These are phyloP conservation scores for Mythimna impura DNA, from an alignment of 2,888 invertebrate species.

Conservation along the genomic window DNA sequence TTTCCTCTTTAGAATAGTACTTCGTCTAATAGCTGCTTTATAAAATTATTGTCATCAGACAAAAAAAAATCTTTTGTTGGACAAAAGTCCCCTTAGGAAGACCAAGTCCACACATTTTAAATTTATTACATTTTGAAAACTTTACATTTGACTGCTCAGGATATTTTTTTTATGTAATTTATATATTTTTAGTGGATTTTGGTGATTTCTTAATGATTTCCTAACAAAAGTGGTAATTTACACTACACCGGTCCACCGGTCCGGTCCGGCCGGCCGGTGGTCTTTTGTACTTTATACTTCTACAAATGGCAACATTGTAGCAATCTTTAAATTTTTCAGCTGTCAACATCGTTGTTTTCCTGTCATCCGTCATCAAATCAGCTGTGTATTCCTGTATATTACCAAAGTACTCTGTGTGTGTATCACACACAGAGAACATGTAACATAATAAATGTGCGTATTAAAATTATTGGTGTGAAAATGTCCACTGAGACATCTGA, in stretches of 20 bases:
- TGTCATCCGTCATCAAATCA: constrained; percentile 88
- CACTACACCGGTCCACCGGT: too few species aligned
- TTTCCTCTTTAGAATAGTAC: not conserved
- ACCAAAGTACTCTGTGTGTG: too few species aligned
- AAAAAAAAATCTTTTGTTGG: constrained; percentile 14
- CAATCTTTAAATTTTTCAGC: constrained; percentile 48
- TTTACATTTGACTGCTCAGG: accelerated
- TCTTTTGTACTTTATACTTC: constrained; percentile 19
- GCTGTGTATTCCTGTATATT: too few species aligned
- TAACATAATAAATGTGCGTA: constrained; percentile 88
- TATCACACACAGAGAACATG: constrained; percentile 88
- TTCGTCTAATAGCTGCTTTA: not conserved
- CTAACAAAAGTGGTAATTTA: not conserved
- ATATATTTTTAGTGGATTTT: accelerated
- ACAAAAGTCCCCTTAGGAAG: not conserved
- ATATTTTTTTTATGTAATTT: not conserved
- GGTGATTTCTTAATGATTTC: not conserved
- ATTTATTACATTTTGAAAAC: not conserved
- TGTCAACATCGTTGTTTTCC: constrained; percentile 82
- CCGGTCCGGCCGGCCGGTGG: too few species aligned
- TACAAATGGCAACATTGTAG: constrained; percentile 56
- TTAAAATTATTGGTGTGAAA: constrained; percentile 89
- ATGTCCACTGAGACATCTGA: constrained; percentile 86
- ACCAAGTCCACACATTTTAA: not conserved
- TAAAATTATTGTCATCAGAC: constrained; percentile 3